These are phyloP conservation scores for Sebastes reedi DNA, from an alignment of 2,797 vertebrate genomes.

Conservation along the genomic window DNA sequence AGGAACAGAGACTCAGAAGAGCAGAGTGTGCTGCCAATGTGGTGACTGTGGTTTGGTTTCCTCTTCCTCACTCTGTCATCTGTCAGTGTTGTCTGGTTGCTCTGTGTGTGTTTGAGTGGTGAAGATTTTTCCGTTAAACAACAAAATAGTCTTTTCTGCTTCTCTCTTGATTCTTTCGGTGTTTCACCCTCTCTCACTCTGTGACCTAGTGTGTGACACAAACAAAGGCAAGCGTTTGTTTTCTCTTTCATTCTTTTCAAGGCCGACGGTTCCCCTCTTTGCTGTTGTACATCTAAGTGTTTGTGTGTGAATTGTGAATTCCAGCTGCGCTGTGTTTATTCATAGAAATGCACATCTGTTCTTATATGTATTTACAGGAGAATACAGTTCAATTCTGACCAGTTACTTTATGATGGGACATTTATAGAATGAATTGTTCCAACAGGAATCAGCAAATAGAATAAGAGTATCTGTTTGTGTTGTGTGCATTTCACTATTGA, in stretches of 20 bases:
- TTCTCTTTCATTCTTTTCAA: background rate
- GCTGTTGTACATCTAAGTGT: background rate
- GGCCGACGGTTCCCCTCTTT: background rate
- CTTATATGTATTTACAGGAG: background rate
- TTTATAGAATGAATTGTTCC: background rate
- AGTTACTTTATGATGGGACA: background rate
- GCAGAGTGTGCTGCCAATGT: background rate
- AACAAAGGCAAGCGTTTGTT: background rate
- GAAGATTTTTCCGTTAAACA: background rate
- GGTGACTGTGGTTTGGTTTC: slow-evolving; percentile 26
- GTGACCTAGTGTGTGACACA: background rate
- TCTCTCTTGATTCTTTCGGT: background rate
- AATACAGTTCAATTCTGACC: background rate
- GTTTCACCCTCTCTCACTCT: background rate
- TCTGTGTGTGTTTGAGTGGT: background rate
- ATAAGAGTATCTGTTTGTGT: too few relatives aligned
- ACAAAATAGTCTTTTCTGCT: background rate
- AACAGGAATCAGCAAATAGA: background rate
- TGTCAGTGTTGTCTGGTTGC: background rate
- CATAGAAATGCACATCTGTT: background rate
- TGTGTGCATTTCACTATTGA: background rate
- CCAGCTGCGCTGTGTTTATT: background rate
- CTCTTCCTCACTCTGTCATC: background rate
- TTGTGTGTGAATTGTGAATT: background rate
- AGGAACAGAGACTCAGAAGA: background rate